Base-by-base conservation (phyloP, 2,797 vertebrate genomes). In the Balearica regulorum region DNA sequence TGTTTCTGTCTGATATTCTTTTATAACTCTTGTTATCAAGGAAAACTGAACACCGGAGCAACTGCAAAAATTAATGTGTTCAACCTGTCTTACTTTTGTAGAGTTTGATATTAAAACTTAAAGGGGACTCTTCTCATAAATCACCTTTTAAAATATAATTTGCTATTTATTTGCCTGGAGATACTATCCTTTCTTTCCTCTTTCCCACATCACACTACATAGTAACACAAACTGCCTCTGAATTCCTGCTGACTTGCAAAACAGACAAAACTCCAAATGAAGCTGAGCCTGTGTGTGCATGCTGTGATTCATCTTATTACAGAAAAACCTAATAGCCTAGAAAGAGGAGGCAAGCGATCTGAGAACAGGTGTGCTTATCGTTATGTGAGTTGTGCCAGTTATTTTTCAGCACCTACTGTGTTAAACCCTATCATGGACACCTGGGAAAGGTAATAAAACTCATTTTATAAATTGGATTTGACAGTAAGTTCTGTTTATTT, bases 401-500 rank as follows among this genome's bases (percentile, higher is more conserved):
- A 78, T 86, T 92, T 87, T 87, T 91, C 82, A 69, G 82, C 43
- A 69, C 94, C 92, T 60, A 44, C 93, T 87, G 87, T 28, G 94
- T 81, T 95, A 96, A 95, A 87, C 35, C 49, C 81, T 51, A 31
- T 31, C 2, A 10, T 5, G 25, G 82, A 48, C 46, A 83, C 84
- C 87, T 64, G 65, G 69, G 61, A 93, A 92, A 92, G 69, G 85
- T 44, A 95, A 91, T 83, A 89, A 90, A 89, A 69, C 78, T 94
- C 69, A 41, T 95, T 96, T 93, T 76, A 64, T 94, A 81, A 93
- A 83, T 76, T 83, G 48, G 49, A 89, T 94, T 93, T 96, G 93
- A 96, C 92, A 78, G 79, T 81, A 85, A 96, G 49, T 55, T 86
- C 61, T 96, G 57, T 96, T 96, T 95, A 92, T 95, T 96, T 96